These are phyloP conservation scores for Leptinotarsa haldemani DNA, from an alignment of 2,888 invertebrate species.

Conservation along the genomic window DNA sequence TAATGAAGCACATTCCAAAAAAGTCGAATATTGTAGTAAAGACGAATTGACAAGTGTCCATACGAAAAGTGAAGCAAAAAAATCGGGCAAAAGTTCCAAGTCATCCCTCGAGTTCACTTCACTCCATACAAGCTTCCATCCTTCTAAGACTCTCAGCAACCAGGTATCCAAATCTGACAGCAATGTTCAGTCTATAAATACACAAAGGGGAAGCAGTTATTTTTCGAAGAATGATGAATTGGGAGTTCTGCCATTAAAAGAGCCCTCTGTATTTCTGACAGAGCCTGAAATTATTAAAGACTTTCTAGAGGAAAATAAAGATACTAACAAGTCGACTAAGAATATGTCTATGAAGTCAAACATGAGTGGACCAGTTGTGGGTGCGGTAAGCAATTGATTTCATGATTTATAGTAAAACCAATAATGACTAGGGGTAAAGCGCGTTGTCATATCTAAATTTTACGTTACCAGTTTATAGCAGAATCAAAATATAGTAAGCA, in stretches of 20 bases:
- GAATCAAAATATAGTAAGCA: too few relatives aligned
- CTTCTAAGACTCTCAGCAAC: slow-evolving; percentile 20
- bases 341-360: slow-evolving; percentile 34
- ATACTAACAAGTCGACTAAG: slow-evolving; percentile 28
- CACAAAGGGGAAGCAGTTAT: slow-evolving; percentile 22
- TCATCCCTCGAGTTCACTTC: slow-evolving; percentile 12
- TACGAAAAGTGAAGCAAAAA: not conserved
- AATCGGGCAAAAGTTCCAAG: not conserved
- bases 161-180: slow-evolving; percentile 22
- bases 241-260: slow-evolving; percentile 33
- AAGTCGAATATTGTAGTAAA: not conserved
- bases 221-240: slow-evolving; percentile 20
- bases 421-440: too few relatives aligned
- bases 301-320: slow-evolving; percentile 6
- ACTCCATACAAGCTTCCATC: slow-evolving; percentile 22
- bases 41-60: not conserved
- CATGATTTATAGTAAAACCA: not conserved
- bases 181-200: slow-evolving; percentile 27
- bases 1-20: slow-evolving; percentile 7
- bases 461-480: too few relatives aligned
- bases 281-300: slow-evolving; percentile 5
- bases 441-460: too few relatives aligned
- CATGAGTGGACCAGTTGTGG: slow-evolving; percentile 23
- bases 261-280: slow-evolving; percentile 42
- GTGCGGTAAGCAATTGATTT: slow-evolving; percentile 35